Conservation (phyloP, 2,888 invertebrate genomes). For the Leptinotarsa peninsularis region DNA sequence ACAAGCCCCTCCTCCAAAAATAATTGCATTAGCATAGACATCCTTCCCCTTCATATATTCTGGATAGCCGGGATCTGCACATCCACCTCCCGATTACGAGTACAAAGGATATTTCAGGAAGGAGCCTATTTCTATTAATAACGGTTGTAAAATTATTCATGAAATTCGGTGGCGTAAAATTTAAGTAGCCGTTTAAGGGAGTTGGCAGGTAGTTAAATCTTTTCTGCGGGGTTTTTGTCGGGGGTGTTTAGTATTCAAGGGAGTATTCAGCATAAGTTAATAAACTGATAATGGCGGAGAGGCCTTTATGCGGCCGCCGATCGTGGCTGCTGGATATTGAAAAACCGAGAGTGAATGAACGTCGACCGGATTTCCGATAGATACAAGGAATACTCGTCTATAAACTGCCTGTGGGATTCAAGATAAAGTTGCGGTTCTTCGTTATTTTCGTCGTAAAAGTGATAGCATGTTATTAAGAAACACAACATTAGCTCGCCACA, state of each 20-base stretch:
- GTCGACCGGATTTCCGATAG: not conserved
- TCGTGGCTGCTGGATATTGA: not conserved
- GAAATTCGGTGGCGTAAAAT: slow-evolving; percentile 22
- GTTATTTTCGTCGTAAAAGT: not conserved
- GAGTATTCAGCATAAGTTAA: slow-evolving; percentile 17
- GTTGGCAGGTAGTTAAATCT: slow-evolving; percentile 20
- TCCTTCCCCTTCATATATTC: not conserved
- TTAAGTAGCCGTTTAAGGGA: slow-evolving; percentile 22
- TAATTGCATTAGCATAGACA: slow-evolving; percentile 11
- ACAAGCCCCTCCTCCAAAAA: not conserved
- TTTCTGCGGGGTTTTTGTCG: not conserved
- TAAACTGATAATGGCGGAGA: slow-evolving; percentile 2
- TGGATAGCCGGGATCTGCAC: not conserved
- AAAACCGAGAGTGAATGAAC: not conserved
- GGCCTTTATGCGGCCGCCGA: not conserved
- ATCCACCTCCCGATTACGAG: not conserved
- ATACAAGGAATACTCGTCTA: not conserved
- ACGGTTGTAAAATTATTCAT: slow-evolving; percentile 24
- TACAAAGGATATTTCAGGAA: slow-evolving; percentile 16
- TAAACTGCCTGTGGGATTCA: not conserved
- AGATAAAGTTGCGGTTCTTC: not conserved
- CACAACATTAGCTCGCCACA: not conserved
- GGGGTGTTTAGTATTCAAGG: slow-evolving; percentile 5
- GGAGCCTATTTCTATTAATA: slow-evolving; percentile 9
- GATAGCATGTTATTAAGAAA: too few species aligned